Evolutionary conservation across 2,797 vertebrate genomes (phyloP), one percentile per base, ranked within the genome.

Genomic region (Enoplosus armatus): DNA sequence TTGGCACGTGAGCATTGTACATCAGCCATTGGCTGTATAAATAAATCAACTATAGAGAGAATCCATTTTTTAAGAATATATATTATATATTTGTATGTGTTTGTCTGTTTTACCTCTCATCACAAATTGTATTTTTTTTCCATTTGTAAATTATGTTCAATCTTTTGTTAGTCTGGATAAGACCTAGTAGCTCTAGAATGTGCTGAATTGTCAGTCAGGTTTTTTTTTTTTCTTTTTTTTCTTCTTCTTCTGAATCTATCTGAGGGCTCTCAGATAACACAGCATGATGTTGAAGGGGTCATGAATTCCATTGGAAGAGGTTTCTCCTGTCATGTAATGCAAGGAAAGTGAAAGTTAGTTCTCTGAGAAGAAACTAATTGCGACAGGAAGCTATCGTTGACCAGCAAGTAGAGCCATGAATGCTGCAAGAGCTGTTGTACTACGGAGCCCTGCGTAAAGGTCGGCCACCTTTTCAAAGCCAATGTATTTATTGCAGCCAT

Each of bases 61-160:
- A 95, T 94, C 93, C 92, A 93, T 95, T 96, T 96, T 95, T 95
- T 93, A 95, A 95, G 92, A 95, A 95, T 95, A 95, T 96, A 95
- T 95, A 95, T 95, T 96, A 95, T 95, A 95, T 96, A 95, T 96
- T 95, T 96, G 92, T 96, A 95, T 95, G 93, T 94, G 94, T 95
- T 93, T 95, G 93, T 96, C 92, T 92, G 92, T 95, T 95, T 94
- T 93, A 91, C 90, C 93, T 93, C 90, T 93, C 91, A 91, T 93
- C 90, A 85, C 87, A 91, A 89, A 89, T 90, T 90, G 72, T 92
- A 73, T 92, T 93, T 87, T 87, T 85, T 85, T 89, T 82, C 71
- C 88, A 91, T 92, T 90, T 96, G 94, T 96, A 96, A 95, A 95
- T 95, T 93, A 95, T 95, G 94, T 95, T 95, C 72, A 86, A 87